Conservation (phyloP, 2,888 invertebrate species). For the Brachypalpus laphriformis region DNA sequence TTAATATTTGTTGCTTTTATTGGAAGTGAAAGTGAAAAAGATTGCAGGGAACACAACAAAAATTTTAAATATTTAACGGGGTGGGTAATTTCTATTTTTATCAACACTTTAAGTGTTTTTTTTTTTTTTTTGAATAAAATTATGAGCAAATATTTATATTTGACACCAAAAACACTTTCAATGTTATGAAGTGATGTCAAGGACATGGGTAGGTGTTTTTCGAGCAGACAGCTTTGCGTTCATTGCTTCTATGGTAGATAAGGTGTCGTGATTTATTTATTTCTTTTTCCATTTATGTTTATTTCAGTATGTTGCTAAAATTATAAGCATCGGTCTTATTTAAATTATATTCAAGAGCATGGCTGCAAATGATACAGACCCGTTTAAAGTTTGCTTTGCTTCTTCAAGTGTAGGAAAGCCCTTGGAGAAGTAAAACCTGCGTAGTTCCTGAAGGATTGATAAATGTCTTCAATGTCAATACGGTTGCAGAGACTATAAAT, state of each 20-base stretch:
- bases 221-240: not conserved
- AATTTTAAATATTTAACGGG: slow-evolving; percentile 24
- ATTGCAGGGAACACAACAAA: not conserved
- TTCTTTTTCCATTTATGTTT: too few species aligned
- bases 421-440: too few species aligned
- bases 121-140: slow-evolving; percentile 20
- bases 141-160: slow-evolving; percentile 47
- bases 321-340: too few species aligned
- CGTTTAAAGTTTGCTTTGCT: too few species aligned
- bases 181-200: slow-evolving; percentile 14
- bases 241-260: not conserved
- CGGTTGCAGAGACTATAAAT: too few species aligned
- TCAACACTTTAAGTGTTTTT: slow-evolving; percentile 11
- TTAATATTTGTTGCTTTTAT: not conserved
- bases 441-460: too few species aligned
- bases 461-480: too few species aligned
- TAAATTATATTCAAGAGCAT: too few species aligned
- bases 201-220: slow-evolving; percentile 7
- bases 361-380: too few species aligned
- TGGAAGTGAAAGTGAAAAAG: not conserved
- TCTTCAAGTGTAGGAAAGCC: too few species aligned
- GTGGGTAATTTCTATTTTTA: slow-evolving; percentile 45
- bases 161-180: slow-evolving; percentile 18
- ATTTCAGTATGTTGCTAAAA: too few species aligned
- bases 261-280: not conserved